Conservation (phyloP, 2,113 vertebrate species). For the Siniperca chuatsi region DNA sequence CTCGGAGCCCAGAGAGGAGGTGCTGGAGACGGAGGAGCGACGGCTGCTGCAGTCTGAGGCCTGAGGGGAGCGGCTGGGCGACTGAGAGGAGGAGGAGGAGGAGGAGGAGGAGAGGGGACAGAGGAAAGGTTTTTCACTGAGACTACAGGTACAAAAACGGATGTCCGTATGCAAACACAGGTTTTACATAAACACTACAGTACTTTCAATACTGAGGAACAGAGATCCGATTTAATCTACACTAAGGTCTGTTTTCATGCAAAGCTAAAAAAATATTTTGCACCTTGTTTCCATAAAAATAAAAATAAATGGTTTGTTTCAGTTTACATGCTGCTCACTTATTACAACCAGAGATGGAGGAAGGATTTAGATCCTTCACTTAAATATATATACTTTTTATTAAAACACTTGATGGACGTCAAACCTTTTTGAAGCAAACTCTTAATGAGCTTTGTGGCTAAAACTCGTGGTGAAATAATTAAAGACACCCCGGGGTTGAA, state of each 20-base stretch:
- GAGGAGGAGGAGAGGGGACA: too few relatives aligned
- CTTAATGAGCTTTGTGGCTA: neutral
- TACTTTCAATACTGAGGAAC: neutral
- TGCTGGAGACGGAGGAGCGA: constrained; percentile 89
- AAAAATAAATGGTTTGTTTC: too few relatives aligned
- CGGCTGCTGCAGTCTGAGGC: constrained; percentile 89
- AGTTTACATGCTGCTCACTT: neutral
- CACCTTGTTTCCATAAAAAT: too few relatives aligned
- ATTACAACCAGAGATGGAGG: neutral
- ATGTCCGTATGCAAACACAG: too few relatives aligned
- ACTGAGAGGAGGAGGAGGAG: constrained; percentile 72
- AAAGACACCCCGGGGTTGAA: neutral
- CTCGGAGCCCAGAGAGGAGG: constrained; percentile 85
- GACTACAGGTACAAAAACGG: neutral
- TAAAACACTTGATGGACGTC: neutral
- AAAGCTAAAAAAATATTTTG: too few relatives aligned
- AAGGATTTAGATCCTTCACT: neutral
- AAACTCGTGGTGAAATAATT: neutral
- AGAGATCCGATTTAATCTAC: neutral
- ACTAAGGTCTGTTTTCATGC: neutral
- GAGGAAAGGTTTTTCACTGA: too few relatives aligned
- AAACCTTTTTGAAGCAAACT: neutral
- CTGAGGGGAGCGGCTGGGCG: constrained; percentile 83
- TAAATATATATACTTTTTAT: too few relatives aligned
- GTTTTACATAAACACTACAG: too few relatives aligned